Conservation (phyloP, 2,113 vertebrate species). For the Phrynosoma platyrhinos region DNA sequence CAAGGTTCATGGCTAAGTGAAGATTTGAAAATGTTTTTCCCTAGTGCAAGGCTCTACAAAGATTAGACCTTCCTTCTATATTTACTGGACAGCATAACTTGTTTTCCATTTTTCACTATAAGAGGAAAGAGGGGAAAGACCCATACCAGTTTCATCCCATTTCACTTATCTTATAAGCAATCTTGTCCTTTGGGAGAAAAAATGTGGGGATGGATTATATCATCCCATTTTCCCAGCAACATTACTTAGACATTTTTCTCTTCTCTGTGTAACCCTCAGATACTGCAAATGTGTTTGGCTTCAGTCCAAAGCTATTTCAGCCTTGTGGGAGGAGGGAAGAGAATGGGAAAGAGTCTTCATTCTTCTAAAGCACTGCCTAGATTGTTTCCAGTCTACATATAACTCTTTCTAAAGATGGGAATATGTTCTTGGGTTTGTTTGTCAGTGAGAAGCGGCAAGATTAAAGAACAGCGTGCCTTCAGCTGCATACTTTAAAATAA, state of each 20-base stretch:
- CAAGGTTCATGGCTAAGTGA: not conserved
- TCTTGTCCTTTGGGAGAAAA: constrained; percentile 63
- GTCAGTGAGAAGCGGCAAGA: constrained; percentile 68
- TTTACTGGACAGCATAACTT: constrained; percentile 26
- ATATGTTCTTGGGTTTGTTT: constrained; percentile 66
- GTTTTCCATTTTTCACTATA: not conserved
- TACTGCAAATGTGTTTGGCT: constrained; percentile 72
- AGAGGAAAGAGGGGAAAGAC: not conserved
- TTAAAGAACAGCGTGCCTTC: constrained; percentile 70
- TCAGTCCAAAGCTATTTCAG: constrained; percentile 72
- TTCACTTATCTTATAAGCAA: constrained; percentile 39
- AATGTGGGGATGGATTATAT: constrained; percentile 39
- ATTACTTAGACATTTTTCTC: constrained; percentile 62
- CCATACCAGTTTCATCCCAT: too few relatives aligned
- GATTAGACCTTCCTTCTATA: not conserved
- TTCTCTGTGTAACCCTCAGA: constrained; percentile 61
- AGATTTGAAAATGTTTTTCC: not conserved
- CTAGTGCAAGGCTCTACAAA: not conserved
- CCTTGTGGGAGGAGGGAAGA: constrained; percentile 57
- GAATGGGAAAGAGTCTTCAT: constrained; percentile 43
- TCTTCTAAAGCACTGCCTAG: constrained; percentile 70
- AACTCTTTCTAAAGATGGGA: constrained; percentile 65
- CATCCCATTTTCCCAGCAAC: constrained; percentile 44
- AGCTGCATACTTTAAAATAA: constrained; percentile 74
- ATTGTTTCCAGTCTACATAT: constrained; percentile 70